Conservation (phyloP, 2,797 vertebrate genomes). For the Acipenser transmontanus region DNA sequence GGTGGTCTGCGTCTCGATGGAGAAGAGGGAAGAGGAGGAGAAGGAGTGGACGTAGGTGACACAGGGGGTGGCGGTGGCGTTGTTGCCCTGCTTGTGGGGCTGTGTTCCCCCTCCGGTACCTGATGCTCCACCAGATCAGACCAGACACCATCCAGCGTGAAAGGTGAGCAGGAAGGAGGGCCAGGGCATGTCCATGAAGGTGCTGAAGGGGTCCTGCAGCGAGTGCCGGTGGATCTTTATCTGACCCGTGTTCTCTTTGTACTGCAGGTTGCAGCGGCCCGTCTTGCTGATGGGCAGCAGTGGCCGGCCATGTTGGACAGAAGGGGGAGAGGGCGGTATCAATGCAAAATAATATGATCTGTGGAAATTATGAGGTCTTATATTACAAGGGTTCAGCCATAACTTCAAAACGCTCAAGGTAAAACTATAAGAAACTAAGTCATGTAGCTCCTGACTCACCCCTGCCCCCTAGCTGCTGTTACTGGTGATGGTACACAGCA, state of each 20-base stretch:
- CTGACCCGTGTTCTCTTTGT: conserved; percentile 1
- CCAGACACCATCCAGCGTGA: not conserved
- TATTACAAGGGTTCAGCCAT: too few relatives aligned
- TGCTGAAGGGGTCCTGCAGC: conserved; percentile 4
- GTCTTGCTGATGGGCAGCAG: not conserved
- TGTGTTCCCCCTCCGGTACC: not conserved
- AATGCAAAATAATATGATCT: too few relatives aligned
- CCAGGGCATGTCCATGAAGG: conserved; percentile 8
- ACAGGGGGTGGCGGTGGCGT: not conserved
- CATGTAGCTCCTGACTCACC: not conserved
- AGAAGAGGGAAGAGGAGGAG: conserved; percentile 14
- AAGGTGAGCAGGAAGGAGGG: not conserved
- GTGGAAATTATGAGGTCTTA: not conserved
- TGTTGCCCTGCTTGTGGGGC: not conserved
- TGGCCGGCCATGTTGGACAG: not conserved
- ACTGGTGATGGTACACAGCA: not conserved
- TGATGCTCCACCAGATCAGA: not conserved
- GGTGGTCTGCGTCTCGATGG: conserved; percentile 19
- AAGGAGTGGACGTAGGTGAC: not conserved
- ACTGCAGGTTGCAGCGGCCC: not conserved
- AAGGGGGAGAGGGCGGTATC: not conserved
- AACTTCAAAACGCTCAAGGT: too few relatives aligned
- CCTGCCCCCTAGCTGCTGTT: not conserved
- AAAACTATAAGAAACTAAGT: not conserved
- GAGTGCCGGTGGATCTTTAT: not conserved